These are phyloP conservation scores for Papilio dardanus DNA, from an alignment of 1,140 invertebrate species.

Conservation along the genomic window DNA sequence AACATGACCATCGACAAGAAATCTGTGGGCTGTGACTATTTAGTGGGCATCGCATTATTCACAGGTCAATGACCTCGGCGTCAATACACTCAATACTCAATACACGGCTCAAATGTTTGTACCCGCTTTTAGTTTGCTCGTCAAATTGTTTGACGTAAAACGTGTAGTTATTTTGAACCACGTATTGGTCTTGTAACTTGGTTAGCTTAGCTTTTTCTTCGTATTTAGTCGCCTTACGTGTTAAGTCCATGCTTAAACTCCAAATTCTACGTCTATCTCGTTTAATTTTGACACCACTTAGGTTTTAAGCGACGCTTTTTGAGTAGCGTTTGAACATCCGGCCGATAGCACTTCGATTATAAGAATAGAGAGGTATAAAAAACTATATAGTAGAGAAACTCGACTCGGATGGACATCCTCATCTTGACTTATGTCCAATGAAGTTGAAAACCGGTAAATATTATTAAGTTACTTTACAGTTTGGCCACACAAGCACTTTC, in stretches of 20 bases:
- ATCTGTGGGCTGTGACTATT: not conserved
- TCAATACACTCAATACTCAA: slow-evolving; percentile 14
- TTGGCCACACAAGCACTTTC: not conserved
- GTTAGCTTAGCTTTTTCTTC: not conserved
- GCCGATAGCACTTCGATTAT: not conserved
- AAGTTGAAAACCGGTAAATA: slow-evolving; percentile 1
- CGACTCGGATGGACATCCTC: slow-evolving; percentile 2
- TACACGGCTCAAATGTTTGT: slow-evolving; percentile 5
- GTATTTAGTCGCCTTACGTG: too few species aligned
- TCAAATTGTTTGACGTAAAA: slow-evolving; percentile 17
- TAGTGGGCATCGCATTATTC: not conserved
- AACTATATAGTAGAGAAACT: not conserved
- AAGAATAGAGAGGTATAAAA: not conserved
- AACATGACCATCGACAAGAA: too few species aligned
- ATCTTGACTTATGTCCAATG: not conserved
- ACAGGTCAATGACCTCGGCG: not conserved
- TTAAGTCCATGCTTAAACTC: too few species aligned
- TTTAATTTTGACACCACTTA: too few species aligned
- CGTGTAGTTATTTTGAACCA: not conserved
- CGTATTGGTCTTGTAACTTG: not conserved
- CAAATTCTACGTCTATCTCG: too few species aligned
- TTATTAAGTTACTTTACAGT: slow-evolving; percentile 2
- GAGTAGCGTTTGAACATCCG: too few species aligned
- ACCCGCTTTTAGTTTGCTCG: slow-evolving; percentile 12
- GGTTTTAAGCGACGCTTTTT: too few species aligned